Percentiles rank a stretch among this genome's conserved stretches.
These are phyloP conservation scores for Scopus umbretta DNA, from an alignment of 2,113 vertebrate species.

Conservation along the genomic window DNA sequence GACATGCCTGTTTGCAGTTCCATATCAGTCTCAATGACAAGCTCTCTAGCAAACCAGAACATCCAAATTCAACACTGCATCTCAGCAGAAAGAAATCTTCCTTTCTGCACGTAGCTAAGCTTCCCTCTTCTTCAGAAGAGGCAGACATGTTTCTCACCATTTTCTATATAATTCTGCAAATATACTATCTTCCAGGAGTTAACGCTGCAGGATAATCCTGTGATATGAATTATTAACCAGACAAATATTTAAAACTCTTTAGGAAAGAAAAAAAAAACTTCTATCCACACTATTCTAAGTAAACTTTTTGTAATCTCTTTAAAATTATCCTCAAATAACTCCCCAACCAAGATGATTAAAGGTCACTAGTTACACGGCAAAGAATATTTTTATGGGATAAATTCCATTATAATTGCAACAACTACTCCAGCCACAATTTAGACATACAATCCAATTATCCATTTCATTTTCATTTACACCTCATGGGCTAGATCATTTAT, in stretches of 20 bases:
- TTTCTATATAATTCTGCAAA: not conserved
- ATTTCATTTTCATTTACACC: constrained; percentile 79
- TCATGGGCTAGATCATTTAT: constrained; percentile 75
- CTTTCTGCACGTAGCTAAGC: not conserved
- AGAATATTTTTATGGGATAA: constrained; percentile 62
- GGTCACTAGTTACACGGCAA: constrained; percentile 54
- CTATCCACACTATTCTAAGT: not conserved
- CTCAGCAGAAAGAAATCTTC: not conserved
- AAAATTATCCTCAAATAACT: constrained; percentile 27
- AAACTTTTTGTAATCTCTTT: constrained; percentile 14
- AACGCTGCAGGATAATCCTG: not conserved
- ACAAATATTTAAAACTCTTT: constrained; percentile 19
- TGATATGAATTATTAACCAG: constrained; percentile 20
- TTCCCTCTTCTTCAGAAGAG: not conserved
- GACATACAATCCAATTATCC: constrained; percentile 78
- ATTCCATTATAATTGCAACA: constrained; percentile 69
- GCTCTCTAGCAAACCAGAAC: not conserved
- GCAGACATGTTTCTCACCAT: not conserved
- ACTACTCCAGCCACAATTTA: constrained; percentile 71
- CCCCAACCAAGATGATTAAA: constrained; percentile 53
- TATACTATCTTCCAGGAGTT: not conserved
- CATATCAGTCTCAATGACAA: not conserved
- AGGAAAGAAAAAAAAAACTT: not conserved
- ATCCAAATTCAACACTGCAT: not conserved
- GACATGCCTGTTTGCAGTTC: not conserved